These are phyloP conservation scores for Lamellibrachia luymesi DNA, from an alignment of 1,140 invertebrate species.

Conservation along the genomic window DNA sequence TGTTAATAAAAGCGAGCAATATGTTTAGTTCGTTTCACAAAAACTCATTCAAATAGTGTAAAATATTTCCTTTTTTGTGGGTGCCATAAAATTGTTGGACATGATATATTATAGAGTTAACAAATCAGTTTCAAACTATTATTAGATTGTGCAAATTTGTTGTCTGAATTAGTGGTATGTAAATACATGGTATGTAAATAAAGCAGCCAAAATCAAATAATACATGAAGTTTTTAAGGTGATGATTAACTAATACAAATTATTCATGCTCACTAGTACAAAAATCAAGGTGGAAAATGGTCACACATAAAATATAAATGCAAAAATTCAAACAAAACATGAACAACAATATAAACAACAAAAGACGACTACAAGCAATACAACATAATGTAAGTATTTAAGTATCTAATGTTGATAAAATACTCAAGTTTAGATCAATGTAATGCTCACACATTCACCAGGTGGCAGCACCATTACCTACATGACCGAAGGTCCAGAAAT, in stretches of 20 bases:
- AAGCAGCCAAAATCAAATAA: neutral
- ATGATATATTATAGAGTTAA: too few relatives aligned
- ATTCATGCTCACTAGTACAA: neutral
- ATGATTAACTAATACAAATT: neutral
- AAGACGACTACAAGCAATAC: neutral
- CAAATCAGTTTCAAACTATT: neutral
- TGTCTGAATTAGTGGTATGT: neutral
- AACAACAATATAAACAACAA: neutral
- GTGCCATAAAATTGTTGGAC: too few relatives aligned
- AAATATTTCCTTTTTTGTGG: neutral
- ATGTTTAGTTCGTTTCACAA: neutral
- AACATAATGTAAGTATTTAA: neutral
- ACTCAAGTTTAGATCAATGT: neutral
- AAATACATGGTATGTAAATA: neutral
- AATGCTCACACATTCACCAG: neutral
- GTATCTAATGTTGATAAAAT: too few relatives aligned
- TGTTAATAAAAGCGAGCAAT: neutral
- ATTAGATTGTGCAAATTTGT: neutral
- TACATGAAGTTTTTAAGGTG: neutral
- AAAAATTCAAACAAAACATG: neutral
- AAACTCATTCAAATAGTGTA: neutral
- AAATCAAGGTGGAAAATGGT: neutral
- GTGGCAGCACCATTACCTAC: neutral
- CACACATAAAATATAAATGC: neutral
- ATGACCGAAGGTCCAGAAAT: neutral